A percentile compares a stretch with the other conserved stretches of the same genome.
Conservation (phyloP, 2,888 invertebrate species). For the Eupithecia tripunctaria region DNA sequence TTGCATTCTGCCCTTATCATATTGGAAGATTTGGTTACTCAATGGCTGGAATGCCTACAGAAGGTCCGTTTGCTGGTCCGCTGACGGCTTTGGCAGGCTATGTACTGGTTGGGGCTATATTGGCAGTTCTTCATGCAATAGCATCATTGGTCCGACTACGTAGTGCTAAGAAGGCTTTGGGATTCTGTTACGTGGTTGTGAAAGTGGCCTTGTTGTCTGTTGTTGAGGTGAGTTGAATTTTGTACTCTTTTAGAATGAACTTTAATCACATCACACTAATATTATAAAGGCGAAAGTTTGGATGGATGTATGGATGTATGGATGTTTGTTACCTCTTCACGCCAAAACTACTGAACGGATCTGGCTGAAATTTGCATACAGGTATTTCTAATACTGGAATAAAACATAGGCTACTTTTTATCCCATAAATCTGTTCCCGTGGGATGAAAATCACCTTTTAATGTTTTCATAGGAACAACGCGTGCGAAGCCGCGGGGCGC, state of each 20-base stretch:
- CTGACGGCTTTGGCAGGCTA: conserved; percentile 97
- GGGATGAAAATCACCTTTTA: too few species aligned
- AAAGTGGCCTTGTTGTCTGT: conserved; percentile 97
- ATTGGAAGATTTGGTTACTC: conserved; percentile 94
- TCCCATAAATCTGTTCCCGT: too few species aligned
- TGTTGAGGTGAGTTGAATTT: conserved; percentile 87
- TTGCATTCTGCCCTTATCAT: conserved; percentile 98
- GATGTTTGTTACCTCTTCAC: too few species aligned
- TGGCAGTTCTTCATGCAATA: conserved; percentile 93
- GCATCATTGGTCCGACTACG: conserved; percentile 92
- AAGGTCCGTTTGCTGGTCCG: conserved; percentile 96
- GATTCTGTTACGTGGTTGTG: conserved; percentile 95
- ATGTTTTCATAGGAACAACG: too few species aligned
- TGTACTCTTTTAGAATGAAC: background rate
- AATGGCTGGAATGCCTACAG: conserved; percentile 77
- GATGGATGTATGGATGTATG: too few species aligned
- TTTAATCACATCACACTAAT: too few species aligned
- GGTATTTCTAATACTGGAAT: too few species aligned
- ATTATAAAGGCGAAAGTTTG: too few species aligned
- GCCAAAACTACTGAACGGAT: too few species aligned
- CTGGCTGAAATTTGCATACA: too few species aligned
- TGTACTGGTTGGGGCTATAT: conserved; percentile 92
- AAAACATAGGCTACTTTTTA: too few species aligned
- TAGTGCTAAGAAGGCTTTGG: conserved; percentile 92
- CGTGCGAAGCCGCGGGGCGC: too few species aligned